A percentile compares a stretch with the other conserved stretches of the same genome.
Evolutionary conservation across 2,888 invertebrate genomes (phyloP).

Genomic region (Acanthoscelides obtectus): DNA sequence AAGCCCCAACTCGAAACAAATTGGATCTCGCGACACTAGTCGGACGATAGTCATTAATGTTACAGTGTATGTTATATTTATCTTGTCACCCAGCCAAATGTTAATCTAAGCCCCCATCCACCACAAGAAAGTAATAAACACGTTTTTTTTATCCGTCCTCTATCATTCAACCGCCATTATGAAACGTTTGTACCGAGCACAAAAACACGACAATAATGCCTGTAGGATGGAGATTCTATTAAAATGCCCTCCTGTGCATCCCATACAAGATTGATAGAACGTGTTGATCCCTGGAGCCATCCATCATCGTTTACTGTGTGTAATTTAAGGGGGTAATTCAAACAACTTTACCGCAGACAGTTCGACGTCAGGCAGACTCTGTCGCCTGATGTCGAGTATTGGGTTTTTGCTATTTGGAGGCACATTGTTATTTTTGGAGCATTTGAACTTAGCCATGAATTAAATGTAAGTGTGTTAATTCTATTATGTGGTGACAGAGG

Average conservation of each 20-base stretch:
- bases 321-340: neutral
- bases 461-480: no score
- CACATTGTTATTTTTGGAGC: no score
- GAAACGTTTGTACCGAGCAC: neutral
- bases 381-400: neutral
- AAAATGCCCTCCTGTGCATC: constrained; percentile 3
- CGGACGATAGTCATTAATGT: no score
- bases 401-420: neutral
- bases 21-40: no score
- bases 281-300: constrained; percentile 40
- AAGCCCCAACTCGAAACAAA: no score
- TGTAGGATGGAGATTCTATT: neutral
- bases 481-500: no score
- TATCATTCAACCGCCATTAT: neutral
- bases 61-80: neutral
- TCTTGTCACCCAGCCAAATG: neutral
- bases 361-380: neutral
- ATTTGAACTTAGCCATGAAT: no score
- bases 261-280: constrained; percentile 38
- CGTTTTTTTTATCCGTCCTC: neutral
- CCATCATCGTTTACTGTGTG: constrained; percentile 42
- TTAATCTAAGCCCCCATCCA: neutral
- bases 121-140: neutral
- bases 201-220: neutral
- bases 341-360: no score